phyloP scores from a whole-genome alignment of 2,113 vertebrate genomes.

The Boulengeromyrus knoepffleri region DNA sequence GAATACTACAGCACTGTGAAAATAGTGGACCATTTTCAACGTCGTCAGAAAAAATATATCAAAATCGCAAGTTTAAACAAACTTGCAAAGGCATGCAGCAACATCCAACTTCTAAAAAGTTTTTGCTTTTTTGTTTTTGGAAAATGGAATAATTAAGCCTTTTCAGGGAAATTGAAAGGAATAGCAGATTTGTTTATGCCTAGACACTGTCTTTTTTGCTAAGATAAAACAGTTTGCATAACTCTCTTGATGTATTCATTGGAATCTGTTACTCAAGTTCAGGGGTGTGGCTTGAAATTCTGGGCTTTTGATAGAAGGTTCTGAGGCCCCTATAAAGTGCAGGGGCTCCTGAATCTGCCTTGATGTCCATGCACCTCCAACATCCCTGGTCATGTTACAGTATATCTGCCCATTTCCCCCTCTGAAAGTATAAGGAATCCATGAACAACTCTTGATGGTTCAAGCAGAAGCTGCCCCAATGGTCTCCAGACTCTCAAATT shows the following conservation, averaged over 20 bases:
- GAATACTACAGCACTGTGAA: slow-evolving; percentile 45
- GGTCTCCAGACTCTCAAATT: not conserved
- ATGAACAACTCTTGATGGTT: not conserved
- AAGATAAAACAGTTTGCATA: not conserved
- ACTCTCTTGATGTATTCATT: not conserved
- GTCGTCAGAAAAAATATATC: slow-evolving; percentile 4
- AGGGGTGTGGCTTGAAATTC: not conserved
- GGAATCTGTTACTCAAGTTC: not conserved
- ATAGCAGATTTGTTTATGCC: not conserved
- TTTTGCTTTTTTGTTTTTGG: not conserved
- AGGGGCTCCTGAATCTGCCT: not conserved
- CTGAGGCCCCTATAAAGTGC: not conserved
- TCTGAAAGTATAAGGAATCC: not conserved
- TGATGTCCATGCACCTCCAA: not conserved
- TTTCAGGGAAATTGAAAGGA: not conserved
- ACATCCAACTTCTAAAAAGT: not conserved
- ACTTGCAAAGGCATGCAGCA: slow-evolving; percentile 19
- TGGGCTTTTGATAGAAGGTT: not conserved
- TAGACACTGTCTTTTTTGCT: not conserved
- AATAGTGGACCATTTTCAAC: slow-evolving; percentile 25
- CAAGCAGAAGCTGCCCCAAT: not conserved
- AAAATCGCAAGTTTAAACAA: slow-evolving; percentile 1
- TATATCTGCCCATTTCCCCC: not conserved
- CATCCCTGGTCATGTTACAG: not conserved
- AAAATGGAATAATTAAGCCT: slow-evolving; percentile 10